Base-by-base conservation (phyloP, 2,797 vertebrate genomes). In the Sarcophilus harrisii region DNA sequence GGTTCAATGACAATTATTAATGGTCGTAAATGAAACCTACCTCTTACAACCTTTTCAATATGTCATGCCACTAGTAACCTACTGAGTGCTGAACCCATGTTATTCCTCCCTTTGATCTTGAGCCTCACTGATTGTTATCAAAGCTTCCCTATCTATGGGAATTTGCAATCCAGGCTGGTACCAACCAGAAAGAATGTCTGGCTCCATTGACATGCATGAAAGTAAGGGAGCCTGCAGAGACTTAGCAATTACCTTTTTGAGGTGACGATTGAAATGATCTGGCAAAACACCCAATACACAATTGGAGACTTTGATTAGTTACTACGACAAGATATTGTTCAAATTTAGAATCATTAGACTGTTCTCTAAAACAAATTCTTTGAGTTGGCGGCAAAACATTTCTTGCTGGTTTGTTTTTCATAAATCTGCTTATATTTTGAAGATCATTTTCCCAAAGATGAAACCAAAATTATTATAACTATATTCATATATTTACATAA, bases 211-310 rank as follows among this genome's bases (percentile, higher is more conserved):
- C 60, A 95, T 58, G 91, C 95, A 91, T 94, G 91, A 62, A 96
- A 97, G 97, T 90, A 93, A 93, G 96, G 92, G 92, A 94, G 90
- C 89, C 92, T 92, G 18, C 57, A 60, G 92, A 96, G 87, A 93
- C 90, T 54, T 87, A 59, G 97, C 96, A 95, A 92, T 90, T 95
- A 90, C 24, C 60, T 73, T 93, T 96, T 24, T 89, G 95, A 14
- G 93, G 92, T 94, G 91, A 93, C 92, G 93, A 93, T 1, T 66
- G 58, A 49, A 97, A 95, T 96, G 96, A 97, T 95, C 97, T 97
- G 97, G 96, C 96, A 93, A 55, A 90, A 58, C 66, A 91, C 58
- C 89, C 30, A 92, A 52, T 58, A 95, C 95, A 97, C 97, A 97
- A 30, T n/a, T 54, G 93, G 93, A 95, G 62, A 91, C 87, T 95